phyloP scores from a whole-genome alignment of 2,888 invertebrate species.

The Listrodromus nycthemerus region DNA sequence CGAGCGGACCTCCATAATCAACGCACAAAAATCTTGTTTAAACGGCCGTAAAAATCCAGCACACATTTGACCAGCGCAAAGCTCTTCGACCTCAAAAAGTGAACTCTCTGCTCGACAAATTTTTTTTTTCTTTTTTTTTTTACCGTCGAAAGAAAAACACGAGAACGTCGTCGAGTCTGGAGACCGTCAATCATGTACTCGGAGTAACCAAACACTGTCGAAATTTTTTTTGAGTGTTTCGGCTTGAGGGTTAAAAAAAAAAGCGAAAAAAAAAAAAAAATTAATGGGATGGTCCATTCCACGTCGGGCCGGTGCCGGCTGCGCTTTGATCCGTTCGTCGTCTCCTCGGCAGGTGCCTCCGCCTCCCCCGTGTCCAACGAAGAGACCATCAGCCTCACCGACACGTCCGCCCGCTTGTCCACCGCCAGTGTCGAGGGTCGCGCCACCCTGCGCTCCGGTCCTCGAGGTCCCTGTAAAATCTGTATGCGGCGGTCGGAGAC shows the following conservation, averaged over 20 bases:
- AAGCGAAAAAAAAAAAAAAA: background rate
- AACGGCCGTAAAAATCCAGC: too few species aligned
- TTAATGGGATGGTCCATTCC: conserved; percentile 54
- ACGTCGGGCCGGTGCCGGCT: conserved; percentile 32
- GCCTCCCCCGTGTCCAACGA: conserved; percentile 37
- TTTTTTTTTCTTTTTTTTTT: background rate
- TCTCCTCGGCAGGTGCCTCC: conserved; percentile 8
- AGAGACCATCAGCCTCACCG: conserved; percentile 45
- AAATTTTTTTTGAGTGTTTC: conserved; percentile 39
- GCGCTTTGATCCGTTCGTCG: conserved; percentile 28
- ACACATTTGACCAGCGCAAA: too few species aligned
- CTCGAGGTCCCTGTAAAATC: conserved; percentile 57
- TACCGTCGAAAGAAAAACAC: conserved; percentile 41
- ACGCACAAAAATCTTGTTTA: too few species aligned
- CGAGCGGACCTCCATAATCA: too few species aligned
- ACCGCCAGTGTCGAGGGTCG: conserved; percentile 30
- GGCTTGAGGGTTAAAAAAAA: background rate
- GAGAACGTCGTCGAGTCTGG: conserved; percentile 46
- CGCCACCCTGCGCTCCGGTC: conserved; percentile 58
- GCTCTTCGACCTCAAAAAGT: background rate
- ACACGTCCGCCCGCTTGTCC: conserved; percentile 44
- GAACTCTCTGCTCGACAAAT: background rate
- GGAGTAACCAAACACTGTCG: conserved; percentile 59
- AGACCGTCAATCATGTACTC: conserved; percentile 43
- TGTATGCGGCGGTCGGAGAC: conserved; percentile 58